phyloP scores from a whole-genome alignment of 2,113 vertebrate genomes.

The Cyprinodon brontotheroides region DNA sequence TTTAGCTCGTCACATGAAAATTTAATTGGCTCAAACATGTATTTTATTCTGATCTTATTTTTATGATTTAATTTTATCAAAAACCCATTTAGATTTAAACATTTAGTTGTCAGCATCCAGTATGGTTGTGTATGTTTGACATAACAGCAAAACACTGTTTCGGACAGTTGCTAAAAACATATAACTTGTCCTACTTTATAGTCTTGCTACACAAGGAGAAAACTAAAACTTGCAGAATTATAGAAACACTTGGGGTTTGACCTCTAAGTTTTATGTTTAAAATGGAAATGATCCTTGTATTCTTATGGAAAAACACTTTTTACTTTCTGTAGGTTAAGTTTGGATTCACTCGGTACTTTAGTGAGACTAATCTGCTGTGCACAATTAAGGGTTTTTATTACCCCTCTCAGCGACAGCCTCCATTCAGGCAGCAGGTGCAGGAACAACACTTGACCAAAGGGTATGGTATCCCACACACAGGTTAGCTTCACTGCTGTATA shows the following conservation, averaged over 20 bases:
- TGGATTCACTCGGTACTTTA: not conserved
- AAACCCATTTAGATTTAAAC: not conserved
- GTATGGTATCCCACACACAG: constrained; percentile 42
- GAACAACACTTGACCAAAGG: constrained; percentile 42
- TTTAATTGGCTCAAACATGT: not conserved
- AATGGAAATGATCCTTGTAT: not conserved
- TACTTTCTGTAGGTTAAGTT: not conserved
- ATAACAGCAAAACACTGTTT: not conserved
- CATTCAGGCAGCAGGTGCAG: constrained; percentile 59
- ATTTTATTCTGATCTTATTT: not conserved
- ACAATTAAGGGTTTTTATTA: constrained; percentile 20
- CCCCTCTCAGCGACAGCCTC: constrained; percentile 9
- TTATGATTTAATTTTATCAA: not conserved
- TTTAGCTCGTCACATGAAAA: not conserved
- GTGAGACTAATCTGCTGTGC: not conserved
- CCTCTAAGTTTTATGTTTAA: not conserved
- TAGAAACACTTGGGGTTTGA: not conserved
- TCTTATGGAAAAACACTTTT: not conserved
- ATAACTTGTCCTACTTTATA: no score
- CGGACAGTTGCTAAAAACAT: no score
- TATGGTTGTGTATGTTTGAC: not conserved
- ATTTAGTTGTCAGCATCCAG: not conserved
- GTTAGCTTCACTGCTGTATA: constrained; percentile 55
- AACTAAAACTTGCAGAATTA: no score
- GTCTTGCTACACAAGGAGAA: no score